phyloP scores from a whole-genome alignment of 2,797 vertebrate species.

The Danio choprae region DNA sequence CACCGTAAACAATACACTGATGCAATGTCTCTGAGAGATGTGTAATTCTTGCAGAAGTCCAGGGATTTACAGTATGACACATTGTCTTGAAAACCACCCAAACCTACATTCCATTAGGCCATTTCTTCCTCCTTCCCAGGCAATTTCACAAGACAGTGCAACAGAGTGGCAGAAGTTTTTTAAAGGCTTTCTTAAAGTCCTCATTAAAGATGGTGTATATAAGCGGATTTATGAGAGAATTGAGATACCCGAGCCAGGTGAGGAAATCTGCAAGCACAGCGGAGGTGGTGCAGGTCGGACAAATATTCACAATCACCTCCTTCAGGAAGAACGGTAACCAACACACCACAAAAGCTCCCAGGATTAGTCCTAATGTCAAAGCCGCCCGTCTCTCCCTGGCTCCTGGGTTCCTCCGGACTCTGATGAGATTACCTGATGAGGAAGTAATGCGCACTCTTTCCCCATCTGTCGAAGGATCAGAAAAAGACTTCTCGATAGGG shows the following conservation, averaged over 20 bases:
- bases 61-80: background rate
- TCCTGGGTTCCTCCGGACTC: conserved; percentile 85
- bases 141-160: conserved; percentile 84
- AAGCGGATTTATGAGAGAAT: conserved; percentile 97
- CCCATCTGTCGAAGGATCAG: conserved; percentile 87
- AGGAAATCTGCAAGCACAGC: conserved; percentile 93
- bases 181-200: conserved; percentile 98
- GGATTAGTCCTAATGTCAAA: conserved; percentile 91
- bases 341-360: conserved; percentile 96
- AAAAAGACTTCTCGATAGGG: conserved; percentile 85
- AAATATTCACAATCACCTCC: conserved; percentile 95
- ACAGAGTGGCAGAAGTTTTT: conserved; percentile 85
- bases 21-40: background rate
- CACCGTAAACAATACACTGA: background rate
- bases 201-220: conserved; percentile 99
- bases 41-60: background rate
- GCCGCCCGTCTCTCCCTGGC: conserved; percentile 92
- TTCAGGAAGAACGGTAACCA: conserved; percentile 99
- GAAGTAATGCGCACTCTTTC: conserved; percentile 77
- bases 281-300: conserved; percentile 88
- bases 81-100: background rate
- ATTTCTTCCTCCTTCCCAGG: background rate
- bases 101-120: background rate
- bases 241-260: conserved; percentile 96
- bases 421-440: conserved; percentile 60